Evolutionary conservation across 2,797 vertebrate genomes (phyloP).

Genomic region (Pelodytes ibericus): DNA sequence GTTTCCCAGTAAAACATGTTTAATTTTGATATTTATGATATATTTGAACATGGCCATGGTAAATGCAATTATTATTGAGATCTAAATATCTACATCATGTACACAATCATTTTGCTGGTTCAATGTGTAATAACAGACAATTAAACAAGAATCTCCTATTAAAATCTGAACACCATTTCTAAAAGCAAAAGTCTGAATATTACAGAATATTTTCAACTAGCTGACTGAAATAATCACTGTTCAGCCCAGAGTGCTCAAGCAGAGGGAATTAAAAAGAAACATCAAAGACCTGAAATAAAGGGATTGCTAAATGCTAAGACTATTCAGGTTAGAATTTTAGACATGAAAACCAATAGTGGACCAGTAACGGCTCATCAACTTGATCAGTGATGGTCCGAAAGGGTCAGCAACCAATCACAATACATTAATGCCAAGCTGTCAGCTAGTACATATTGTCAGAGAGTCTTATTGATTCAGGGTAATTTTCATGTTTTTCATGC

Average conservation of each 20-base stretch:
- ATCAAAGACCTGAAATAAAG: conserved; percentile 47
- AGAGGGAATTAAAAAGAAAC: conserved; percentile 34
- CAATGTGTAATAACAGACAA: not conserved
- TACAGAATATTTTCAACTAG: conserved; percentile 41
- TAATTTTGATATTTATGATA: too few relatives aligned
- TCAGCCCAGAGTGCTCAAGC: conserved; percentile 28
- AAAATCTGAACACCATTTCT: not conserved
- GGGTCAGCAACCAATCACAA: conserved; percentile 46
- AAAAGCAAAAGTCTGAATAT: conserved; percentile 15
- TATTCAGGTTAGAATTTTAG: conserved; percentile 41
- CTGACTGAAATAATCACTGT: conserved; percentile 44
- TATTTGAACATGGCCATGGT: too few relatives aligned
- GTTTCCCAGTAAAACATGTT: too few relatives aligned
- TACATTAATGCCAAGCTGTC: conserved; percentile 18
- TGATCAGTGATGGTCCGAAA: conserved; percentile 29
- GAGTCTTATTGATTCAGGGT: conserved; percentile 37
- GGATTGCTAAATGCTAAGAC: conserved; percentile 26
- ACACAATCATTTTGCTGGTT: not conserved
- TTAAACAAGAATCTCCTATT: conserved; percentile 19
- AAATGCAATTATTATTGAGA: too few relatives aligned
- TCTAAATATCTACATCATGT: not conserved
- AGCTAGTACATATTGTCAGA: conserved; percentile 23
- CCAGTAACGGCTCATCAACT: conserved; percentile 41
- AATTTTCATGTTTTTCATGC: conserved; percentile 17
- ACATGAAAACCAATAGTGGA: conserved; percentile 38